Percentiles rank a stretch among this genome's conserved stretches.
Evolutionary conservation across 2,888 invertebrate genomes (phyloP).

Genomic region (Rapana venosa): DNA sequence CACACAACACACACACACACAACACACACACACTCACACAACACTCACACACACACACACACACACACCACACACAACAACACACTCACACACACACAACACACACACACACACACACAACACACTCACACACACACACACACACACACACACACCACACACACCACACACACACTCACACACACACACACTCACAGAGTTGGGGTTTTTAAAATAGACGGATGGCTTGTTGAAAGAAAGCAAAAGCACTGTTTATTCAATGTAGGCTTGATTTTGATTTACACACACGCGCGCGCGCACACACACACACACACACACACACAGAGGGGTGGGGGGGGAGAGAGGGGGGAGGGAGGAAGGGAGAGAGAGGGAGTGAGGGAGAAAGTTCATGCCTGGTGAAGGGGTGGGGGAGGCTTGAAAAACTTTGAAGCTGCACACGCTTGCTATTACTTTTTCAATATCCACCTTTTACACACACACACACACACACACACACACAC

Average conservation of each 20-base stretch:
- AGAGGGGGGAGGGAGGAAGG: too few relatives aligned
- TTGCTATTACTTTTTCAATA: too few relatives aligned
- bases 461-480: too few relatives aligned
- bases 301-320: background rate
- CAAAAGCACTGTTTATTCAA: too few relatives aligned
- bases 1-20: background rate
- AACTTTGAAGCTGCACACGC: too few relatives aligned
- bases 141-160: constrained; percentile 24
- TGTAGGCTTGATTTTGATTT: background rate
- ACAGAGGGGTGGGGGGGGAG: too few relatives aligned
- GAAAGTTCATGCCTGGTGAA: background rate
- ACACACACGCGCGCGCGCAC: background rate
- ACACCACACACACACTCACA: background rate
- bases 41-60: background rate
- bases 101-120: background rate
- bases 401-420: too few relatives aligned
- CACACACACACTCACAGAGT: constrained; percentile 19
- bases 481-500: too few relatives aligned
- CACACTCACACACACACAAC: constrained; percentile 11
- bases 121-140: background rate
- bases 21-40: background rate
- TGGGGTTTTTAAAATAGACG: too few relatives aligned
- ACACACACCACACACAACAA: background rate
- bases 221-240: too few relatives aligned
- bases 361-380: too few relatives aligned